Evolutionary conservation across 30 jellyfish, hydroid and myxozoan species (phyloP).

Genomic region (Calvadosia cruxmelitensis): DNA sequence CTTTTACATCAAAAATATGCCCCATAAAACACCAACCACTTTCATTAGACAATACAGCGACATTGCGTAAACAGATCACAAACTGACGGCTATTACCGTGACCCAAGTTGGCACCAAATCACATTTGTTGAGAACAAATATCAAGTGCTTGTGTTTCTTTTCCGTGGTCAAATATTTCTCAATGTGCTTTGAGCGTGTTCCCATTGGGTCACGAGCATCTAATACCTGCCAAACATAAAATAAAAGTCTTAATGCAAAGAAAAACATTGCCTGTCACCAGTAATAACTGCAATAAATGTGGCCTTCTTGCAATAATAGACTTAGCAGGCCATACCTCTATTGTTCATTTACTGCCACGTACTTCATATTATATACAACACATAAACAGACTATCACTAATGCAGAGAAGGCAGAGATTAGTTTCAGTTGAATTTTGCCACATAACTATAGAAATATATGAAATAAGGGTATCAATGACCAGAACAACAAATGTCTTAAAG

Average conservation of each 20-base stretch:
- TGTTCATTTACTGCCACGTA: no score
- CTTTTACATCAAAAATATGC: no score
- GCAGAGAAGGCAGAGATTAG: background rate
- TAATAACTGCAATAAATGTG: no score
- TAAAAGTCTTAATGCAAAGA: background rate
- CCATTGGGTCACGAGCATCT: constrained; percentile 99
- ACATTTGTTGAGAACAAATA: constrained; percentile 85
- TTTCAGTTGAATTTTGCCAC: background rate
- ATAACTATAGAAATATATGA: background rate
- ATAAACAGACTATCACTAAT: background rate
- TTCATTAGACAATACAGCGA: no score
- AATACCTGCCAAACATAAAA: constrained; percentile 39
- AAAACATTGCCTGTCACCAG: no score
- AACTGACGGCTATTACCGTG: constrained; percentile 39
- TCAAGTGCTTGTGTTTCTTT: constrained; percentile 84
- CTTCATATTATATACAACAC: no score
- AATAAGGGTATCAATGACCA: no score
- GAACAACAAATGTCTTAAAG: background rate
- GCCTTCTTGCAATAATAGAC: no score
- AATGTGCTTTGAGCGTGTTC: constrained; percentile 91
- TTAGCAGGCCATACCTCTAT: no score
- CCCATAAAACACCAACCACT: no score
- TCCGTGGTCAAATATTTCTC: constrained; percentile 69
- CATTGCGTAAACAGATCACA: no score
- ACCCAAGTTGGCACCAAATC: constrained; percentile 98